A percentile compares a stretch with the other conserved stretches of the same genome.
Evolutionary conservation across 2,113 vertebrate species (phyloP).

Genomic region (Podiceps cristatus): DNA sequence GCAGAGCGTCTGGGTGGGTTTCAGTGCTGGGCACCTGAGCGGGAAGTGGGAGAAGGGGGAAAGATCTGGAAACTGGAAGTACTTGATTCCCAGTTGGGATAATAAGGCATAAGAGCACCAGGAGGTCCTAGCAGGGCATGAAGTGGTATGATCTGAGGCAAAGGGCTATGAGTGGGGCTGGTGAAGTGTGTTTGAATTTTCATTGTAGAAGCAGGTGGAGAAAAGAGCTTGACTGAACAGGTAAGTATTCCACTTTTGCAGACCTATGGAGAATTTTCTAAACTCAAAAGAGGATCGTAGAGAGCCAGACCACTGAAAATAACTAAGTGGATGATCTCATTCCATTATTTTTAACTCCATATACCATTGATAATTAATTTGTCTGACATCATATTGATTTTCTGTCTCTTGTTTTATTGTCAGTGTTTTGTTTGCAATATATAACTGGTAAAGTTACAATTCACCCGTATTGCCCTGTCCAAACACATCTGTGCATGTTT

Average conservation of each 20-base stretch:
- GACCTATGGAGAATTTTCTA: conserved; percentile 20
- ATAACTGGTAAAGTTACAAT: conserved; percentile 60
- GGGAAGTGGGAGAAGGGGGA: neutral
- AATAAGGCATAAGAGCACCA: neutral
- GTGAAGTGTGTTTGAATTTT: neutral
- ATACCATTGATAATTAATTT: conserved; percentile 80
- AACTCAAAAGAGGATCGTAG: neutral
- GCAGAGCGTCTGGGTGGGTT: neutral
- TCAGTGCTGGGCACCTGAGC: neutral
- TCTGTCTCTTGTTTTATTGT: conserved; percentile 72
- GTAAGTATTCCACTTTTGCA: conserved; percentile 23
- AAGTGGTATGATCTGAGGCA: neutral
- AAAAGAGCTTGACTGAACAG: neutral
- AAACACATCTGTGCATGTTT: conserved; percentile 1
- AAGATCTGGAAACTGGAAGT: neutral
- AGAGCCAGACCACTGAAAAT: conserved; percentile 41
- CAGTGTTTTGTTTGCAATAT: conserved; percentile 66
- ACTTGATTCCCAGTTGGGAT: neutral
- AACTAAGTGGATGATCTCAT: conserved; percentile 73
- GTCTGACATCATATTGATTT: conserved; percentile 77
- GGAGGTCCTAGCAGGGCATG: neutral
- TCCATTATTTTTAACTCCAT: conserved; percentile 76
- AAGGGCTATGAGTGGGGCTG: neutral
- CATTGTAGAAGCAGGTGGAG: neutral
- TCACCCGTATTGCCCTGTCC: conserved; percentile 24